Evolutionary conservation across 2,888 invertebrate species (phyloP), one percentile per base, ranked within the genome.

Genomic region (Imbricaverruca yamaguchii): DNA sequence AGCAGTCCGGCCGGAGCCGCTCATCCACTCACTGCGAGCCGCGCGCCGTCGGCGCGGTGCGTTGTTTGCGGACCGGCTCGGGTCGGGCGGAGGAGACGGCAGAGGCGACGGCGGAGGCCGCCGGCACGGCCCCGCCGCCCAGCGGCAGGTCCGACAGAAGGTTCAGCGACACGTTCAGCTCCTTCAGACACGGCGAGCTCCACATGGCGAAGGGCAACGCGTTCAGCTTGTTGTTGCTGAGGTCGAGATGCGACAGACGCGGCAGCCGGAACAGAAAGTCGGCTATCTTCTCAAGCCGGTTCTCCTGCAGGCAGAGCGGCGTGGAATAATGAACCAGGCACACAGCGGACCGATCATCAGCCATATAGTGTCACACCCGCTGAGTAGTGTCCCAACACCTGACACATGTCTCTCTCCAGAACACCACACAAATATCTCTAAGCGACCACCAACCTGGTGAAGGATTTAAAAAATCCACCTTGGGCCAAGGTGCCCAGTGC

Each of bases 221-320:
- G 83, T 94, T 93, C 81, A 98, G 88, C 87, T 96, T 95, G 88
- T 98, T 98, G 88, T 96, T 95, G 0, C 97, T 95, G n/a, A 96
- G 92, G 87, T 98, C 97, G 84, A 99, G 89, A 3, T 93, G 92
- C 18, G 91, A 89, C 67, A 98, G 89, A 0, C 91, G 89, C 0
- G 95, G 94, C 81, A 98, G 89, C 10, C 91, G 84, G 89, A 97
- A 97, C 57, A 98, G 88, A 81, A 92, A 92, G 6, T 92, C 90
- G 0, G 97, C 96, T 18, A 98, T 88, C 81, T 90, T 90, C 84
- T 94, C 94, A 63, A 99, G 88, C 6, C 95, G 91, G 88, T 97
- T 97, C 87, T 97, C 95, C 89, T 93, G 90, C 0, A 61, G 18
- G 89, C 82, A 82, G 74, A 23, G 39, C 82, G 39, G 39, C 39